Evolutionary conservation across 2,888 invertebrate genomes (phyloP).

Genomic region (Pristionchus fissidentatus): DNA sequence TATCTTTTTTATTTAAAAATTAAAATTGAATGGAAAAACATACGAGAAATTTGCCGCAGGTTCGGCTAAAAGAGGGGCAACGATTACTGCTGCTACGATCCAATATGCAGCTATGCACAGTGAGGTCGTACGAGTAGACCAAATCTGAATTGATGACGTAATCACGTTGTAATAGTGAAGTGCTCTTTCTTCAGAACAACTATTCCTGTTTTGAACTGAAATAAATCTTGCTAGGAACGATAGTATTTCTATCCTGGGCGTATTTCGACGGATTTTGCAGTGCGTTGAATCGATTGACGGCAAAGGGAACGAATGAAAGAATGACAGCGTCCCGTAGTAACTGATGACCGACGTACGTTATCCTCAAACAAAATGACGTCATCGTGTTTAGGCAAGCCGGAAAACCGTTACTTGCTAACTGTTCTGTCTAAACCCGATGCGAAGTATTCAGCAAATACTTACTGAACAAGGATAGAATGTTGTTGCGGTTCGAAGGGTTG

Average conservation of each 20-base stretch:
- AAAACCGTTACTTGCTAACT: too few relatives aligned
- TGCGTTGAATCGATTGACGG: not conserved
- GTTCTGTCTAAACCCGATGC: too few relatives aligned
- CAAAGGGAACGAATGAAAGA: not conserved
- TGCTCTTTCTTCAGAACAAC: too few relatives aligned
- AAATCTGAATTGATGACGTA: too few relatives aligned
- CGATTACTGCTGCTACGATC: not conserved
- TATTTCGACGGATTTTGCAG: not conserved
- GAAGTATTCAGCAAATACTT: not conserved
- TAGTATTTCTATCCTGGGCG: not conserved
- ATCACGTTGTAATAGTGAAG: too few relatives aligned
- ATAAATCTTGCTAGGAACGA: not conserved
- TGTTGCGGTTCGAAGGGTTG: not conserved
- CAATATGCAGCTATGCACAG: not conserved
- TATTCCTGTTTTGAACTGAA: too few relatives aligned
- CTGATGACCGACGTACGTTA: not conserved
- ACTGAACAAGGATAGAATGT: not conserved
- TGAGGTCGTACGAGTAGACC: not conserved
- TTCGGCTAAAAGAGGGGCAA: not conserved
- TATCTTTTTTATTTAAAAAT: too few relatives aligned
- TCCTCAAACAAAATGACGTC: not conserved
- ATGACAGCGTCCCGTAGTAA: not conserved
- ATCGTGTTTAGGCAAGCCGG: not conserved
- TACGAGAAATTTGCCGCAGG: not conserved
- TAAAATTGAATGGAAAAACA: too few relatives aligned